Evolutionary conservation across 92 coral and sea anemone genomes (phyloP), one percentile per base, ranked within the genome.

Genomic region (Epizoanthus rinbou): DNA sequence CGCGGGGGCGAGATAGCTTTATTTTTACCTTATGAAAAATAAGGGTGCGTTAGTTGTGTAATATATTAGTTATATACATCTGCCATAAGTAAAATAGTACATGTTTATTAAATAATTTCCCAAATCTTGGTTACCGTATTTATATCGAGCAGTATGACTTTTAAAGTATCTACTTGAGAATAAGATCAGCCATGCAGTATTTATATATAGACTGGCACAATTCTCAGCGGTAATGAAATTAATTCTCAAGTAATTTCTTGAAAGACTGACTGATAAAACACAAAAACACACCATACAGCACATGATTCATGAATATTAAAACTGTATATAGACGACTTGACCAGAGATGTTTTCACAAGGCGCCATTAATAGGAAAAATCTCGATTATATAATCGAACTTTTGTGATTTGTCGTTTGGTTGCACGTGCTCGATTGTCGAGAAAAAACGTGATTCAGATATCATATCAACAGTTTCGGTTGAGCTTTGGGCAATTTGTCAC

Each of bases 381-480:
- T 67, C 45, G 47, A 67, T 39, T 28, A 37, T 3, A 37, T 37
- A 3, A 28, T 67, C 21, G 21, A 21, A 59, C 21, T 59, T 67
- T 67, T 67, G 73, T 15, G 10, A 19, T 14, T 67, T 67, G 73
- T 15, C 3, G 9, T 14, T 67, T 16, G 14, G 35, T 33, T 67
- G 43, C 73, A 67, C 73, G 73, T 67, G 73, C 21, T 50, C 54
- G 54, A 50, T 9, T 50, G 16, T 13, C 54, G 28, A 67, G 50
- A 21, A 13, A 57, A 57, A 75, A 57, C 43, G 64, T 17, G 54
- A 28, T 31, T 58, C 18, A 19, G 39, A 58, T 75, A 33, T 57
- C 15, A 11, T 50, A 0, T 50, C 50, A 43, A 43, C 1, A 4
- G 11, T 43, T 57, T 25, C 33, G 28, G 56, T 22, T 70, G 10